Conservation (phyloP, 2,888 invertebrate genomes). For the Sacculina carcini region DNA sequence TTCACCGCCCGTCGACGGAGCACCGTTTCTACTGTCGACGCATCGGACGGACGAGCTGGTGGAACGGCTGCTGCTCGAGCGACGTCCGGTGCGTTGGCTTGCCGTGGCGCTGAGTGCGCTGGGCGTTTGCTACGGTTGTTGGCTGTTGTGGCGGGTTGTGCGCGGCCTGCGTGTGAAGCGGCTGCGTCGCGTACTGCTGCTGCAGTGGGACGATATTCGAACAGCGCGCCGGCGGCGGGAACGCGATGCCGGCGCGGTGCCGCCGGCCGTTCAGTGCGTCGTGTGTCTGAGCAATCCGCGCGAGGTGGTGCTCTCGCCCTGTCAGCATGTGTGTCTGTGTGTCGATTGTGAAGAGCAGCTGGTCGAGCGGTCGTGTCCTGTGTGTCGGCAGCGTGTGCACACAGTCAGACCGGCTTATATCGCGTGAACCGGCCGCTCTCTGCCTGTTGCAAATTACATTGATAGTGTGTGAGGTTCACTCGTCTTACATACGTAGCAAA, state of each 20-base stretch:
- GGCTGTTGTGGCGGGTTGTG: conserved; percentile 26
- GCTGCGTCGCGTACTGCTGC: conserved; percentile 28
- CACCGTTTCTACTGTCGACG: conserved; percentile 49
- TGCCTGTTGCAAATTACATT: no score
- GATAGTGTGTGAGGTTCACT: no score
- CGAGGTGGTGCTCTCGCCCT: conserved; percentile 61
- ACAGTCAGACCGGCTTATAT: neutral
- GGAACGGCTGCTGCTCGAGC: conserved; percentile 40
- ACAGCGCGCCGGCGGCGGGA: conserved; percentile 35
- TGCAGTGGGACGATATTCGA: conserved; percentile 31
- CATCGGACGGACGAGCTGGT: conserved; percentile 46
- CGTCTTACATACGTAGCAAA: no score
- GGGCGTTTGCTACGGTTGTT: conserved; percentile 26
- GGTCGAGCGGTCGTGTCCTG: neutral
- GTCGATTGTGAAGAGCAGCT: conserved; percentile 42
- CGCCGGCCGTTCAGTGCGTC: conserved; percentile 42
- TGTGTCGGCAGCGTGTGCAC: neutral
- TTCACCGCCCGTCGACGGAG: conserved; percentile 40
- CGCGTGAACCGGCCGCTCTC: no score
- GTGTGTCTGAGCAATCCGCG: conserved; percentile 62
- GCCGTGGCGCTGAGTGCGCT: conserved; percentile 29
- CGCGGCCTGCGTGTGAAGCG: conserved; percentile 16
- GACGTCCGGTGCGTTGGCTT: conserved; percentile 26
- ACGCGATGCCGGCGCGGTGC: conserved; percentile 18
- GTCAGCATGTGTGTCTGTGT: conserved; percentile 71